These are phyloP conservation scores for Halichondria panicea DNA, from an alignment of 37 sponge, comb jelly and placozoan genomes.

Conservation along the genomic window DNA sequence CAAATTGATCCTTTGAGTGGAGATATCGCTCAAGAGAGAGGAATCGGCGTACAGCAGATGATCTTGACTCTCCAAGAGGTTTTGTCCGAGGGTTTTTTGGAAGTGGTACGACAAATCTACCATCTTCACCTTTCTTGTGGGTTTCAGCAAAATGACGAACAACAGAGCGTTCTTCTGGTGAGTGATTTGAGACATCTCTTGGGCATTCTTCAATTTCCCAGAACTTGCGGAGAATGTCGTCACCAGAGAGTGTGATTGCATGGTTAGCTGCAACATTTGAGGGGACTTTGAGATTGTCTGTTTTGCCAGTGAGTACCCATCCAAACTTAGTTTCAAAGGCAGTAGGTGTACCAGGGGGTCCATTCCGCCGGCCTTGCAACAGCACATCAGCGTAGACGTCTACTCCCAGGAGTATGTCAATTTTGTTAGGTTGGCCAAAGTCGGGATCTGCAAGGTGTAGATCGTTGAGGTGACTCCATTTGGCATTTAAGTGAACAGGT, in stretches of 20 bases:
- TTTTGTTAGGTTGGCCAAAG: constrained; percentile 23
- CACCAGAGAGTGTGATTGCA: background rate
- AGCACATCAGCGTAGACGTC: constrained; percentile 23
- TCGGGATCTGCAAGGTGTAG: constrained; percentile 17
- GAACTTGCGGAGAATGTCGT: constrained; percentile 45
- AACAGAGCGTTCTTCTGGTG: constrained; percentile 16
- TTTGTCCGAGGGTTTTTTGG: background rate
- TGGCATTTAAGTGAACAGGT: background rate
- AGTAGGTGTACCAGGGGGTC: constrained; percentile 20
- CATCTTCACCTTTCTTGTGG: constrained; percentile 10
- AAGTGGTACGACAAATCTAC: constrained; percentile 19
- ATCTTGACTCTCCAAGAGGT: constrained; percentile 23
- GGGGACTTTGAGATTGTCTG: background rate
- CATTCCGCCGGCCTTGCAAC: constrained; percentile 31
- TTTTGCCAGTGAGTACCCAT: constrained; percentile 29
- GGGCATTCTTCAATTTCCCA: constrained; percentile 36
- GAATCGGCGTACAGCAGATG: constrained; percentile 21
- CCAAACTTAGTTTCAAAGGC: constrained; percentile 40
- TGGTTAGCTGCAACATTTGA: constrained; percentile 13
- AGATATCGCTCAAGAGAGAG: constrained; percentile 20
- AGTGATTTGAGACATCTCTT: background rate
- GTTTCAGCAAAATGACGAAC: constrained; percentile 12
- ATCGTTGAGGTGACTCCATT: constrained; percentile 29
- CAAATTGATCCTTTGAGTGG: constrained; percentile 6
- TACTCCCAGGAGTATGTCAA: constrained; percentile 26